Evolutionary conservation across 2,113 vertebrate species (phyloP), one percentile per base, ranked within the genome.

Genomic region (Zosterops lateralis): DNA sequence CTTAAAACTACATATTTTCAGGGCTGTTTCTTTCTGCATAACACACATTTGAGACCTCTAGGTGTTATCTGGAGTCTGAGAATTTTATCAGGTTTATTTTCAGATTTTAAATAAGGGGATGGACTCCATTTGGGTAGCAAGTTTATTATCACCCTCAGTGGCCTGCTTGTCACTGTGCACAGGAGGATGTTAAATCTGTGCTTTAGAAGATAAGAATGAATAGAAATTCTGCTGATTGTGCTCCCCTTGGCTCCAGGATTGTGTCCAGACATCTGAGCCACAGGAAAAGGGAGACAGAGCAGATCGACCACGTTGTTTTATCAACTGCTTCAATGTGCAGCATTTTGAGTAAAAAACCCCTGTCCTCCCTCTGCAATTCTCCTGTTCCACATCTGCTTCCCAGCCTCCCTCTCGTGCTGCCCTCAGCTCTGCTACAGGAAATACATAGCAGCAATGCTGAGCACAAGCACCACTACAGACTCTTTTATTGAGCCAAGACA

Each of bases 131-230:
- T 96, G 68, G 71, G 89, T 91, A 91, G 28, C 50, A 86, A 77
- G 66, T 73, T 82, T 54, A 73, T 75, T 88, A n/a, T 92, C 90
- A 68, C 61, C 25, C 7, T 70, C 76, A 72, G 31, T 78, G 84
- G 79, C 42, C 61, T 95, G 57, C 50, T 85, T 84, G 81, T 87
- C 79, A 56, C 82, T 66, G 80, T 36, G n/a, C 93, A 75, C 91
- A 84, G 93, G 66, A 40, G 58, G 82, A 78, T 94, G 97, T 97
- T 42, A 96, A 87, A 96, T 88, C 84, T 97, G 75, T 45, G 32
- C 84, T 94, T 97, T 68, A 91, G 93, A 96, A 97, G 96, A 94
- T 95, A 97, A 97, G 84, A 90, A 81, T 31, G 84, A 95, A 85
- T 70, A 95, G 56, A 67, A 95, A 72, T 82, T 83, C 62, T 95